Evolutionary conservation across 2,113 vertebrate genomes (phyloP).

Genomic region (Dasyurus viverrinus): DNA sequence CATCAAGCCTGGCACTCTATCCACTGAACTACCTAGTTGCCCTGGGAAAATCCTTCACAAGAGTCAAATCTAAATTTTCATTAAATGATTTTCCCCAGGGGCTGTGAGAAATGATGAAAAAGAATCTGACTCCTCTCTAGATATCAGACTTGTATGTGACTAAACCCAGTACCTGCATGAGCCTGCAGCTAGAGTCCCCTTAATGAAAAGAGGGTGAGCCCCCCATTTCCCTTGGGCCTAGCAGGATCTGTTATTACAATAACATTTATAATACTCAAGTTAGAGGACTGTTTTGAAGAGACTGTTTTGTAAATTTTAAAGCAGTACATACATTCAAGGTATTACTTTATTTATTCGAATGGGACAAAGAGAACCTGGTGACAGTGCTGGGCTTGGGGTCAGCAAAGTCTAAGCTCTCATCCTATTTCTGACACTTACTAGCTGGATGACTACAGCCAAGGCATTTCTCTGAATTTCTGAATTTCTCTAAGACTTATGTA

Average conservation of each 20-base stretch:
- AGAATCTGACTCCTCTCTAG: neutral
- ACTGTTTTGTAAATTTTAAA: neutral
- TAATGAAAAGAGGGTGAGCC: neutral
- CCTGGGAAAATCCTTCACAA: neutral
- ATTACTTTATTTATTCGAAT: neutral
- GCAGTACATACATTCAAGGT: neutral
- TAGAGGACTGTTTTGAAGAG: neutral
- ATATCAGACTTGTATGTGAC: neutral
- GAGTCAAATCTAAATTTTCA: neutral
- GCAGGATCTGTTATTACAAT: neutral
- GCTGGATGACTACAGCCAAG: neutral
- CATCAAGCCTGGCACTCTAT: neutral
- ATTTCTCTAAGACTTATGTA: neutral
- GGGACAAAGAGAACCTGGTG: neutral
- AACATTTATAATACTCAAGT: neutral
- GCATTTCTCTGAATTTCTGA: neutral
- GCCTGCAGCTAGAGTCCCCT: neutral
- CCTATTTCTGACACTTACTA: neutral
- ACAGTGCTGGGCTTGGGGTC: neutral
- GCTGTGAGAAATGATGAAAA: neutral
- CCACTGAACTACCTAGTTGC: neutral
- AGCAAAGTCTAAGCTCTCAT: neutral
- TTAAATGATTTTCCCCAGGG: neutral
- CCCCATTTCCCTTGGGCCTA: neutral
- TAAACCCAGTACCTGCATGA: neutral